Conservation (phyloP, 2,113 vertebrate species). For the Esox niger region DNA sequence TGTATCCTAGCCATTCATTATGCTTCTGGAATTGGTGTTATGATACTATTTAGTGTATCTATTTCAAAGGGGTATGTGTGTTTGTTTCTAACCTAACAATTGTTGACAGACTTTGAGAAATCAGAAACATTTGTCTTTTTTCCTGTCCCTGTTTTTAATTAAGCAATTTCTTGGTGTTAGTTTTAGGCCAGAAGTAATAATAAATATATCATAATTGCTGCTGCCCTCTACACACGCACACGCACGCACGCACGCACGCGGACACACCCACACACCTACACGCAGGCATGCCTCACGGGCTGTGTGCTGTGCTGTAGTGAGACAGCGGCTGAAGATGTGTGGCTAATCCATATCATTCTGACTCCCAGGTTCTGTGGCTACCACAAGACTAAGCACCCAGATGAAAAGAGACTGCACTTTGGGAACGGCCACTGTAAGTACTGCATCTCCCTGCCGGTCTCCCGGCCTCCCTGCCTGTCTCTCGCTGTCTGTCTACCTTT, state of each 20-base stretch:
- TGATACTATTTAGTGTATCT: no score
- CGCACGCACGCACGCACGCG: constrained; percentile 1
- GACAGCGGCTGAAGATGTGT: constrained; percentile 38
- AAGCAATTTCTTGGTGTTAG: no score
- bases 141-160: no score
- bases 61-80: no score
- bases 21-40: no score
- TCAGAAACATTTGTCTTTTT: no score
- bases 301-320: neutral
- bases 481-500: neutral
- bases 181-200: no score
- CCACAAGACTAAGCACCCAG: constrained; percentile 91
- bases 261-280: neutral
- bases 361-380: constrained; percentile 91
- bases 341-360: constrained; percentile 51
- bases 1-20: no score
- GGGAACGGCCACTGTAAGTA: constrained; percentile 96
- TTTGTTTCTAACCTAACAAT: neutral
- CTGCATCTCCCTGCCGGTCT: constrained; percentile 24
- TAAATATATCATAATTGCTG: no score
- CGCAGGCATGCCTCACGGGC: neutral
- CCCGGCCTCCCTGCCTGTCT: neutral
- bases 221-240: constrained; percentile 9
- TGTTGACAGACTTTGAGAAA: no score
- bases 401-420: constrained; percentile 96